Percentiles rank a stretch among this genome's conserved stretches.
These are phyloP conservation scores for Limnodromus scolopaceus DNA, from an alignment of 2,797 vertebrate species.

Conservation along the genomic window DNA sequence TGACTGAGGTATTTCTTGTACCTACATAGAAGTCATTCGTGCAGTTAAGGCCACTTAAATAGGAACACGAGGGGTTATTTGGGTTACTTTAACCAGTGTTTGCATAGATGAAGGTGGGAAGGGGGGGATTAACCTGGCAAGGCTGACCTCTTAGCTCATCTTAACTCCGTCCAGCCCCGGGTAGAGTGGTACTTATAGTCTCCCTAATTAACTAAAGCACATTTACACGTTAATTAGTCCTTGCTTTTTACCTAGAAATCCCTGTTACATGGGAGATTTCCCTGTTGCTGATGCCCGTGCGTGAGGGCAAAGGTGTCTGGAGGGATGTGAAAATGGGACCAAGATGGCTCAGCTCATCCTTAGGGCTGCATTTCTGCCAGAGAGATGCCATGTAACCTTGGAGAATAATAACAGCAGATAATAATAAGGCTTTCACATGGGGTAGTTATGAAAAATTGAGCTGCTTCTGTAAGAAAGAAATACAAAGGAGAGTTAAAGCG, in stretches of 20 bases:
- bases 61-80: neutral
- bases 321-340: accelerated
- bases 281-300: accelerated
- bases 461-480: neutral
- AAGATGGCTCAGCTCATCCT: neutral
- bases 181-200: neutral
- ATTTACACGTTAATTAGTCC: neutral
- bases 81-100: neutral
- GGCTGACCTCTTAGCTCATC: neutral
- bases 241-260: neutral
- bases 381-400: neutral
- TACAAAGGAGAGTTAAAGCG: neutral
- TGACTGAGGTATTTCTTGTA: neutral
- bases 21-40: neutral
- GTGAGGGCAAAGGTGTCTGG: neutral
- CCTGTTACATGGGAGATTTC: neutral
- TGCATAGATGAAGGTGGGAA: neutral
- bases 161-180: neutral
- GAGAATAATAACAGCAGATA: neutral
- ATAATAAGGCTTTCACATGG: neutral
- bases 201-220: neutral
- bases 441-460: neutral
- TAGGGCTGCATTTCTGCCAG: neutral
- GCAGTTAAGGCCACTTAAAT: neutral
- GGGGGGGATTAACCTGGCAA: neutral